Evolutionary conservation across 2,113 vertebrate species (phyloP), one percentile per base, ranked within the genome.

Genomic region (Sigmodon hispidus): DNA sequence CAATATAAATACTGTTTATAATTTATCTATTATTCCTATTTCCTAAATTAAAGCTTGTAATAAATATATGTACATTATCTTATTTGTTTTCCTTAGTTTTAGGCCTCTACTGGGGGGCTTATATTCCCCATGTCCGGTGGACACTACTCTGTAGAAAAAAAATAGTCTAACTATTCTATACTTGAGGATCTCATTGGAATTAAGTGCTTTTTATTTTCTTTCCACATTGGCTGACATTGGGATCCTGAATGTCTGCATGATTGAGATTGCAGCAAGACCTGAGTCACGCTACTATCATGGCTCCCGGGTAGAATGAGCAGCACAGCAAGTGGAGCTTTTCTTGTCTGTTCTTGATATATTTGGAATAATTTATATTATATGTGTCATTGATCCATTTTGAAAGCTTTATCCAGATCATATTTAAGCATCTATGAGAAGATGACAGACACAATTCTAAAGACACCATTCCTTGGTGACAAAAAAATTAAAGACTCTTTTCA

Each of bases 201-300:
- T 11, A 75, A 4, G 36, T 72, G 1, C 13, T 40, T 43, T 69
- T 55, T 34, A 7, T 70, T 55, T 55, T 40, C 67, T 55, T 24
- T 67, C 29, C 17, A 36, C 1, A 2, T 34, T 55, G 70, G 3
- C 17, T 19, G 50, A 36, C 3, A 7, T 61, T 48, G 45, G 77
- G 24, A 57, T 43, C 21, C 19, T 24, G 50, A 40, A 48, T 43
- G 5, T 31, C 2, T 24, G 4, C 10, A 1, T 1, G 31, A 67
- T n/a, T 26, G 4, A 40, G 40, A 10, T 55, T 81, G 8, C 34
- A 52, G n/a, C 5, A 88, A 50, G n/a, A 16, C 29, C 81, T 55
- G 17, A 50, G 7, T 69, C 2, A 17, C 69, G 19, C 19, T 48
- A 12, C 40, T 2, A 0, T 0, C 29, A 7, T 1, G 31, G 48